phyloP scores from a whole-genome alignment of 2,888 invertebrate genomes.

The Criorhina ranunculi region DNA sequence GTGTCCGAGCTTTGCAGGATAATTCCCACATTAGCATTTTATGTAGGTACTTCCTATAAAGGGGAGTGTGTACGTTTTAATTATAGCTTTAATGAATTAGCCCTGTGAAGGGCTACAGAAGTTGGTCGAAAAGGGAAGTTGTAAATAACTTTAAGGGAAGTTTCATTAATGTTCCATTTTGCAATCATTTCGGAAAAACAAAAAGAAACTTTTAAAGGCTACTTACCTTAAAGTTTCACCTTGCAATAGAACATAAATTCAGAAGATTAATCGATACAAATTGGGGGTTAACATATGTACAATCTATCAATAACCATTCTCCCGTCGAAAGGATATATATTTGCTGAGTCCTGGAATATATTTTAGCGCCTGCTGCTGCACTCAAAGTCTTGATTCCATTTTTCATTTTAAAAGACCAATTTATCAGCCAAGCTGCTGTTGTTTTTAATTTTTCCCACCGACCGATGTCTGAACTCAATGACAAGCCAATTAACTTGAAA shows the following conservation, averaged over 20 bases:
- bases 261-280: neutral
- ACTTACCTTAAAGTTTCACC: too few species aligned
- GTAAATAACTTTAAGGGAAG: neutral
- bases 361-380: slow-evolving; percentile 6
- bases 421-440: neutral
- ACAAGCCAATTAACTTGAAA: neutral
- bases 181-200: too few species aligned
- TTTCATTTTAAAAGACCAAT: slow-evolving; percentile 6
- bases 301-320: neutral
- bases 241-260: neutral
- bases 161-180: too few species aligned
- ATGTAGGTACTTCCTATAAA: slow-evolving; percentile 6
- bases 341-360: neutral
- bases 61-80: neutral
- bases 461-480: neutral
- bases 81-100: neutral
- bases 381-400: neutral
- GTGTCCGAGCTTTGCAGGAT: slow-evolving; percentile 2
- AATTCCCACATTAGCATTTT: slow-evolving; percentile 21
- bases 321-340: neutral
- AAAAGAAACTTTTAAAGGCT: too few species aligned
- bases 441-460: neutral
- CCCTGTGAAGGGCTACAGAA: neutral
- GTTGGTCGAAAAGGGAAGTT: neutral
- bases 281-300: neutral